Evolutionary conservation across 2,113 vertebrate species (phyloP).

Genomic region (Nipponia nippon): DNA sequence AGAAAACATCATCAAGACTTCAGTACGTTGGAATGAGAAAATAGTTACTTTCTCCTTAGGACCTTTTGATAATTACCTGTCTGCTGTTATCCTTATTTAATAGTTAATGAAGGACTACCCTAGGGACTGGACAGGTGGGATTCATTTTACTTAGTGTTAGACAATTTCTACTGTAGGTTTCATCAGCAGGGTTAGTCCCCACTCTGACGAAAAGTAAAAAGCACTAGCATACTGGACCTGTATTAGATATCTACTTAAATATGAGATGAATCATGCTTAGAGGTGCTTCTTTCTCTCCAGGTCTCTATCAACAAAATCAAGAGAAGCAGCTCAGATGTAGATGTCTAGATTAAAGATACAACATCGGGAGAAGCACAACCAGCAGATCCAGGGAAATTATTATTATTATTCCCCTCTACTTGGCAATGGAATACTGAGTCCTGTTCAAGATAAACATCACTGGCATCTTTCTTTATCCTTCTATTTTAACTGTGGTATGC

Average conservation of each 20-base stretch:
- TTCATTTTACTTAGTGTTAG: neutral
- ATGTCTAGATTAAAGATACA: neutral
- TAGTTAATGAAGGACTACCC: neutral
- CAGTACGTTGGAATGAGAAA: neutral
- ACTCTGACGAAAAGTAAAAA: neutral
- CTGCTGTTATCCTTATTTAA: neutral
- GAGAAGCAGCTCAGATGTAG: neutral
- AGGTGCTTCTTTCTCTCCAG: neutral
- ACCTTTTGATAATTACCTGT: neutral
- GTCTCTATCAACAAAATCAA: neutral
- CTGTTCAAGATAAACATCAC: neutral
- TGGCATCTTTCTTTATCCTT: neutral
- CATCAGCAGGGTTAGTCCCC: neutral
- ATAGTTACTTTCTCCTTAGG: neutral
- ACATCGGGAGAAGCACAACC: neutral
- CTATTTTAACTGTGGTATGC: neutral
- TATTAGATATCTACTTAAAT: neutral
- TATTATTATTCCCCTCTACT: neutral
- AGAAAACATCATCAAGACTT: neutral
- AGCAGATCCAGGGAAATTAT: neutral
- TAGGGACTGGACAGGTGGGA: neutral
- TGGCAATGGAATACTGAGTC: neutral
- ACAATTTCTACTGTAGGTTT: neutral
- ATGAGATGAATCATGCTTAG: neutral
- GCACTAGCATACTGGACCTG: neutral